Evolutionary conservation across 2,797 vertebrate species (phyloP).

Genomic region (Saguinus oedipus): DNA sequence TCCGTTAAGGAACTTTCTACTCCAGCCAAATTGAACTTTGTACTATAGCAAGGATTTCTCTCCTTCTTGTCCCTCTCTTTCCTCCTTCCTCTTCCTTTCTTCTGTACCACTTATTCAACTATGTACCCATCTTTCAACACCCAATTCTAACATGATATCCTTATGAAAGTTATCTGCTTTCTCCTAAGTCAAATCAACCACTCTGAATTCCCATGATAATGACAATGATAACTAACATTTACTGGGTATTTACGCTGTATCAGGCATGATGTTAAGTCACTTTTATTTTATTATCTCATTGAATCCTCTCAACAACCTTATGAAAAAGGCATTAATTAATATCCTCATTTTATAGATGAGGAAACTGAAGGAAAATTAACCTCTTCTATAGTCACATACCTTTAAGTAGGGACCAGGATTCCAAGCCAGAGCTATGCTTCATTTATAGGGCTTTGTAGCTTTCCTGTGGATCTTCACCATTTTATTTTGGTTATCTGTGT

Average conservation of each 20-base stretch:
- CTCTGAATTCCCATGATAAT: not conserved
- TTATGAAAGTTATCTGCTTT: not conserved
- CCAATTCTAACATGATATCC: not conserved
- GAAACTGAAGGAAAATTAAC: not conserved
- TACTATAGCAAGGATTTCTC: not conserved
- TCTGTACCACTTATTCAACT: not conserved
- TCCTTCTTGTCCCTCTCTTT: not conserved
- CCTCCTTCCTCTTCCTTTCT: not conserved
- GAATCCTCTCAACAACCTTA: not conserved
- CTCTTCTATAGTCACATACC: not conserved
- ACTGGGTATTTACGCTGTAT: not conserved
- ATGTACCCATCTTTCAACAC: not conserved
- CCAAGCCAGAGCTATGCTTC: not conserved
- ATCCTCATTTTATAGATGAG: not conserved
- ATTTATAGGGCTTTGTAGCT: not conserved
- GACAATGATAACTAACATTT: not conserved
- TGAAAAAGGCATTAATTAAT: not conserved
- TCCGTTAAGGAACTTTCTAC: not conserved
- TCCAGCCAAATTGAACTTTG: not conserved
- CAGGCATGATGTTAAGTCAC: not conserved
- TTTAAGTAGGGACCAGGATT: constrained; percentile 10
- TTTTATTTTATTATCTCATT: constrained; percentile 8
- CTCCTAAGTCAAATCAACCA: not conserved
- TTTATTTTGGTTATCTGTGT: not conserved
- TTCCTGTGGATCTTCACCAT: not conserved